Conservation (phyloP, 2,113 vertebrate species). For the Sus scrofa region T2T-Sscrofa CM000812.6:245735001-245735500, state of each 20-base stretch:
- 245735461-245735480: not conserved
- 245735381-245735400: slow-evolving; percentile 26
- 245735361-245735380: slow-evolving; percentile 12
- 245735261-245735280: slow-evolving; percentile 63
- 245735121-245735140: slow-evolving; percentile 67
- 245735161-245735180: slow-evolving; percentile 62
- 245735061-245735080: slow-evolving; percentile 47
- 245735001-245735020: slow-evolving; percentile 47
- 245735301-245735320: not conserved
- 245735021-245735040: slow-evolving; percentile 62
- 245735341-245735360: slow-evolving; percentile 20
- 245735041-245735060: slow-evolving; percentile 52
- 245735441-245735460: slow-evolving; percentile 12
- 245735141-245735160: slow-evolving; percentile 69
- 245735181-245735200: slow-evolving; percentile 50
- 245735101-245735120: slow-evolving; percentile 65
- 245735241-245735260: slow-evolving; percentile 41
- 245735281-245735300: slow-evolving; percentile 63
- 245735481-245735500: slow-evolving; percentile 7
- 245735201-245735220: slow-evolving; percentile 17
- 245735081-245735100: slow-evolving; percentile 58
- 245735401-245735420: slow-evolving; percentile 50
- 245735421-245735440: slow-evolving; percentile 46
- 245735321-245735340: slow-evolving; percentile 4
- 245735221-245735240: slow-evolving; percentile 56